Conservation (phyloP, 1,140 invertebrate species). For the Atopsyche davidsoni region DNA sequence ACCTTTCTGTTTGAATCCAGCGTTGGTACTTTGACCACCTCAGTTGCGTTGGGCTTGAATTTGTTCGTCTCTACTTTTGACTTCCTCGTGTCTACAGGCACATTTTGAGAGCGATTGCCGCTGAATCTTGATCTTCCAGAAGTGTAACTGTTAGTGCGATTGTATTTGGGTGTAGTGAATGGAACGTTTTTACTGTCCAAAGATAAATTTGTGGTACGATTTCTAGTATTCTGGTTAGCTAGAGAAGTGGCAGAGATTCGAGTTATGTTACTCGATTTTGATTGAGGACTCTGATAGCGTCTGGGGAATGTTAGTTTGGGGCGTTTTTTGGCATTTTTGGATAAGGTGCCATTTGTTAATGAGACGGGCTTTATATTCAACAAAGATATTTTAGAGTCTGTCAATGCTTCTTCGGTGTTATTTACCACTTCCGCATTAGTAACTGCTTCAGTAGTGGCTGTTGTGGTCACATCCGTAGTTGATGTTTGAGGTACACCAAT, state of each 20-base stretch:
- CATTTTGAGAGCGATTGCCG: constrained; percentile 39
- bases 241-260: constrained; percentile 15
- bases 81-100: constrained; percentile 38
- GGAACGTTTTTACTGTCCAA: constrained; percentile 24
- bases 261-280: constrained; percentile 35
- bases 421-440: constrained; percentile 22
- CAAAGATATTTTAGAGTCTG: constrained; percentile 11
- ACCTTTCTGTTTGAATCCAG: constrained; percentile 36
- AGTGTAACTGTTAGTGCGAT: constrained; percentile 39
- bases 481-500: constrained; percentile 30
- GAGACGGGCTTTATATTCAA: constrained; percentile 16
- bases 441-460: constrained; percentile 25
- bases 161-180: constrained; percentile 35
- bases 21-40: constrained; percentile 5
- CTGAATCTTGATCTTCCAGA: constrained; percentile 38
- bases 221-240: constrained; percentile 11
- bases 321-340: constrained; percentile 37
- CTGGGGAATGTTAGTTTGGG: constrained; percentile 41
- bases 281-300: constrained; percentile 36
- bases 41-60: constrained; percentile 19
- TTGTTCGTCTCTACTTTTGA: constrained; percentile 35
- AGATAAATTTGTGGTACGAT: constrained; percentile 5
- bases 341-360: constrained; percentile 30
- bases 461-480: constrained; percentile 26
- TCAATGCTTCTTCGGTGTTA: constrained; percentile 12